Base-by-base conservation (phyloP, 2,888 invertebrate genomes). In the Eupithecia vulgata region DNA sequence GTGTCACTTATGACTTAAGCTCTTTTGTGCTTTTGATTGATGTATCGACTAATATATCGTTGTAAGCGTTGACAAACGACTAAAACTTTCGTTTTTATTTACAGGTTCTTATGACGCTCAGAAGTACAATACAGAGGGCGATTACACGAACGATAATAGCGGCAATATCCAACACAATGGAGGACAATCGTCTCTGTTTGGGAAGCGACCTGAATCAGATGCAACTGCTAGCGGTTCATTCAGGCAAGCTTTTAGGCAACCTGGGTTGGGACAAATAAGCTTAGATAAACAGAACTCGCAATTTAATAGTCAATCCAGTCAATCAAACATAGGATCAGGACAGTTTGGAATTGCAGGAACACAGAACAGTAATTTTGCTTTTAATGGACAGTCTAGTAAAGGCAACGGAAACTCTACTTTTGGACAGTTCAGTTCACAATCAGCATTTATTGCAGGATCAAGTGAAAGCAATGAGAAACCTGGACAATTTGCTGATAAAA, bases 11-110 rank as follows among this genome's bases (percentile, higher is more conserved):
- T 81, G 76, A 80, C 76, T 79, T 80, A 83, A 81, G 81, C 75
- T 79, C 86, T 82, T 86, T 91, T 92, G 90, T 90, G 69, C 76
- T 70, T 70, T 84, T 90, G 91, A 93, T 85, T 87, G 88, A 92
- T 90, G 91, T 86, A 84, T 88, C 82, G 82, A 79, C 85, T 87
- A 84, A 89, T 86, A 84, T 79, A 83, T 83, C 81, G 84, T 85
- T 82, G 79, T 80, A 80, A 78, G 82, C 87, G 79, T 85, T 92
- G 91, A 92, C 88, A 90, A 91, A 93, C 92, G 82, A 85, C 83
- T 83, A 72, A 86, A 87, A 91, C 92, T 94, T 94, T 94, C 92
- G 79, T 93, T 94, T 92, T 91, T 89, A 90, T 90, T 94, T 91
- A 83, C 92, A 94, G 94, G 94, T 88, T 91, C 93, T 75, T 94